Evolutionary conservation across 1,140 invertebrate species (phyloP).

Genomic region (Hycleus phaleratus): DNA sequence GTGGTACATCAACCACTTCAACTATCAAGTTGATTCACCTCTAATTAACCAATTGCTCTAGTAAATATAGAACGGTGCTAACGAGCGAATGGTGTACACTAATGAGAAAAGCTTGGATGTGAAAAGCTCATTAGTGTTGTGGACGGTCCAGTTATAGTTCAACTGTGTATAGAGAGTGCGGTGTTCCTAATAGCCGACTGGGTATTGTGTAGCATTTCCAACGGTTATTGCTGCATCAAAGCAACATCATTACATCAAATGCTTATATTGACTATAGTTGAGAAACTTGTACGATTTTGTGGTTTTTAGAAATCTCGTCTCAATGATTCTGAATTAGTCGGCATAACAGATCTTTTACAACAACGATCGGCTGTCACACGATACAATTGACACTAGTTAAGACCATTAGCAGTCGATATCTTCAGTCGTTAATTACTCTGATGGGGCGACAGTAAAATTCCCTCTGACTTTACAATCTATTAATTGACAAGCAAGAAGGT

Average conservation of each 20-base stretch:
- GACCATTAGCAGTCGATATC: constrained; percentile 8
- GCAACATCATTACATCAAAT: not conserved
- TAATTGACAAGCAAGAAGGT: not conserved
- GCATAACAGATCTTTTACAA: no score
- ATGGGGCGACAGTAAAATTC: constrained; percentile 5
- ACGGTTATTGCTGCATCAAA: not conserved
- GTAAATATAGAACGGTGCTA: no score
- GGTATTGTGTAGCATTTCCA: not conserved
- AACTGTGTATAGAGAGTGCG: not conserved
- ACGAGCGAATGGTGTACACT: no score
- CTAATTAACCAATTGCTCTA: no score
- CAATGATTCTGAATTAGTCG: no score
- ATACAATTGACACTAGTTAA: constrained; percentile 15
- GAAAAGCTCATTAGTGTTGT: no score
- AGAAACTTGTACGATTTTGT: no score
- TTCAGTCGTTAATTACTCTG: constrained; percentile 4
- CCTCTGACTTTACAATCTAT: constrained; percentile 4
- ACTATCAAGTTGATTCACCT: no score
- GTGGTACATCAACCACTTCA: no score
- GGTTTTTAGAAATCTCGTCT: no score
- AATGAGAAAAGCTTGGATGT: no score
- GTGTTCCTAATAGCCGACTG: not conserved
- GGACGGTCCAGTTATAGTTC: not conserved
- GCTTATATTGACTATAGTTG: not conserved
- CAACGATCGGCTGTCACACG: not conserved